Base-by-base conservation (phyloP, 2,113 vertebrate genomes). In the Spermophilus dauricus region DNA sequence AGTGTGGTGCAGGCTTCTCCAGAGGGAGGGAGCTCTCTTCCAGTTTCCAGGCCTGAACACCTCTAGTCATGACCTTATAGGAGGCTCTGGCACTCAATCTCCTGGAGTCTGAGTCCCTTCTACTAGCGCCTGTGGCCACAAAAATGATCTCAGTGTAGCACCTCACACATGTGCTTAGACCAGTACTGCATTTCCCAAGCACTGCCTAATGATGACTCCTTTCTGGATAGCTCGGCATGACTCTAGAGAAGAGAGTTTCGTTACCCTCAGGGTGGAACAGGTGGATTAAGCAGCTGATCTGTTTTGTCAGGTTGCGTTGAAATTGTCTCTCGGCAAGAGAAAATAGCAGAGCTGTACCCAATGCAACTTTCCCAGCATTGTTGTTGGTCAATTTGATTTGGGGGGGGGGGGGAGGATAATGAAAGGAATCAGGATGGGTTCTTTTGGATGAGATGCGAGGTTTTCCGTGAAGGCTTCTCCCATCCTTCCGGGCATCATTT, bases 241-340 rank as follows among this genome's bases (percentile, higher is more conserved):
- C 45, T 91, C 84, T n/a, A 61, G 73, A 95, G 65, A 45, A 39
- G 73, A 93, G 53, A 16, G 48, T 51, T 89, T 93, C 37, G 93
- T 86, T 81, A 51, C 32, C 4, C 51, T 80, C 51, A 77, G 22
- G 67, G 90, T 61, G 51, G 58, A 91, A 69, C 28, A 84, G 51
- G 77, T 65, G n/a, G 12, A 39, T 90, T 78, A 91, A 81, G 34
- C 37, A 91, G 82, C 42, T 89, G 77, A 70, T 63, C 80, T 61
- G 3, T 92, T 56, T 69, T 67, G 4, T 92, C 9, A 3, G 61
- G 24, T 63, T 7, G 10, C 70, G 17, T 83, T 83, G 65, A 61
- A 88, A 78, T 87, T 58, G 6, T 84, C 83, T 91, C 80, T 94
- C 94, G 56, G 28, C 92, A 83, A 96, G n/a, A 89, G 75, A 76